Percentiles rank a stretch among this genome's conserved stretches.
Conservation (phyloP, 2,113 vertebrate species). For the Collichthys lucidus region DNA sequence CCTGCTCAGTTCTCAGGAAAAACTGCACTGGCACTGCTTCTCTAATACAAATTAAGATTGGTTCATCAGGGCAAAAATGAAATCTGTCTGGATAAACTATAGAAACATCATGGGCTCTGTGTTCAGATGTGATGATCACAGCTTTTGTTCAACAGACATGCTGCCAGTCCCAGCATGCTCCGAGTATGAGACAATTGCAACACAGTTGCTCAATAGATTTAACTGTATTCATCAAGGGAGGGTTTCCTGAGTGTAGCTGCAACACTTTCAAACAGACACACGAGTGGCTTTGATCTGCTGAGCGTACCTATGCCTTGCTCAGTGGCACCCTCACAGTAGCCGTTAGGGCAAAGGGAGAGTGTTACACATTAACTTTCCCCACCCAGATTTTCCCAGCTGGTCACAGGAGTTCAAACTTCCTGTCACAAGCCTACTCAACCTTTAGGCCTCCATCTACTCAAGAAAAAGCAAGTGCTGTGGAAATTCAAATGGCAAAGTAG, state of each 20-base stretch:
- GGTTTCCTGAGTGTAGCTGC: conserved; percentile 28
- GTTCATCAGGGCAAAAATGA: conserved; percentile 4
- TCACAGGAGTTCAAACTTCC: conserved; percentile 54
- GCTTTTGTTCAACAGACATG: conserved; percentile 30
- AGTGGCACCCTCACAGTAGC: conserved; percentile 48
- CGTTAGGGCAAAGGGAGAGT: conserved; percentile 30
- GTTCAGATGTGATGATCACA: conserved; percentile 41
- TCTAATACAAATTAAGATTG: background rate
- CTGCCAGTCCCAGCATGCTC: conserved; percentile 79
- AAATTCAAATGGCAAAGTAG: conserved; percentile 38
- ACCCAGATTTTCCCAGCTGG: conserved; percentile 57
- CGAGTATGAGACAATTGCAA: conserved; percentile 73
- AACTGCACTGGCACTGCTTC: background rate
- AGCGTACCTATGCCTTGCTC: conserved; percentile 60
- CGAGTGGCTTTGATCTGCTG: background rate
- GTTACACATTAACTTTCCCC: conserved; percentile 74
- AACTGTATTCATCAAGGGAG: conserved; percentile 60
- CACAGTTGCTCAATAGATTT: conserved; percentile 77
- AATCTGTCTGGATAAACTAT: background rate
- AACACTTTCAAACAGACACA: conserved; percentile 5
- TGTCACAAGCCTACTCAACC: conserved; percentile 45
- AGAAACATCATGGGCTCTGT: conserved; percentile 3
- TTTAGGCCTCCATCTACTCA: conserved; percentile 24
- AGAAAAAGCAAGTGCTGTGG: conserved; percentile 18
- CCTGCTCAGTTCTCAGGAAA: background rate